Evolutionary conservation across 2,888 invertebrate genomes (phyloP), one percentile per base, ranked within the genome.

Genomic region (Dexiosoma caninum): DNA sequence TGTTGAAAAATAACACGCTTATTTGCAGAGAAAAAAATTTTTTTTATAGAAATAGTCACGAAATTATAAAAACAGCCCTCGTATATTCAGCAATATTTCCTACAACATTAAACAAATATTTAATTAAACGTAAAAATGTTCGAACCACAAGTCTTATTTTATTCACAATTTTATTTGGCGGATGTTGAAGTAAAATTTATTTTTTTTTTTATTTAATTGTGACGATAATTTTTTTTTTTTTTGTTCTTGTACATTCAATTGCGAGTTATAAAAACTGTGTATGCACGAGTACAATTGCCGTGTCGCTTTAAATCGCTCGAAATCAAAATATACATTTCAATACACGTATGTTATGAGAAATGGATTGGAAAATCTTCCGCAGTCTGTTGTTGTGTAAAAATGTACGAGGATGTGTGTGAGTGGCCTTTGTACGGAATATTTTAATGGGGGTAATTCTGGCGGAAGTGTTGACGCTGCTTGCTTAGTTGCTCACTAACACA

Each of bases 281-380:
- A n/a, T n/a, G n/a, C n/a, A n/a, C n/a, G n/a, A n/a, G n/a, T n/a
- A n/a, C n/a, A n/a, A 60, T 71, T 81, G 59, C 71, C 59, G 79
- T 82, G 79, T 81, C 71, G 81, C 79, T 82, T 77, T 81, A 82
- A 83, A 83, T 83, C 83, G 81, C 83, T 83, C 78, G 75, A 83
- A 83, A 83, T 69, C 62, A 77, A 76, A 83, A 82, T 83, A 66
- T 80, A 72, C 83, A 81, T 83, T 83, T 83, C 83, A 83, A 78
- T 83, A 83, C 78, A 84, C 83, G 82, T 81, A n/a, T 84, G 82
- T 83, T 79, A 71, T 78, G 81, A 75, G 79, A 75, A 83, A 82
- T 83, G 83, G 82, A 82, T 83, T 82, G 83, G 83, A 83, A 82
- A 82, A 82, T 82, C 74, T 83, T 83, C 72, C 32, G 21, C 59